Evolutionary conservation across 2,797 vertebrate species (phyloP), one percentile per base, ranked within the genome.

Genomic region (Premnoplex brunnescens): DNA sequence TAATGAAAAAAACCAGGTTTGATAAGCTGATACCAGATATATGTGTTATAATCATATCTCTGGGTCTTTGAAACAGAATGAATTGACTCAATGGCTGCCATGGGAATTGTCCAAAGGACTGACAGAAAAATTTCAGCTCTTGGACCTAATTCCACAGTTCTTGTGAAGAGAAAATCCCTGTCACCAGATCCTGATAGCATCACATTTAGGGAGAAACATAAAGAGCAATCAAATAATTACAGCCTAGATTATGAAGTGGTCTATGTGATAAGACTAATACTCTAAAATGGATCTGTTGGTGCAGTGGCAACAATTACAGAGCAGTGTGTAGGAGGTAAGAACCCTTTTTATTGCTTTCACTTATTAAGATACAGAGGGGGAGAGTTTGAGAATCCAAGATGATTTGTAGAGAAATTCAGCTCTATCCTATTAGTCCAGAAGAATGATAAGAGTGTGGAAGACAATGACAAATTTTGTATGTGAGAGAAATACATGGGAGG

Each of bases 251-350:
- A 74, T 59, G 36, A 91, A 91, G 51, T 23, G 21, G 39, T 91
- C 71, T 69, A 8, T 71, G 17, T 51, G 75, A 89, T 85, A 83
- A 74, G 78, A 54, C 21, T 95, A 83, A 83, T 74, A 58, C 32
- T 77, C 68, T 67, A 44, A 92, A 95, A 93, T 85, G 34, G 72
- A 54, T 80, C 66, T 89, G 34, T 68, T 95, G 94, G 82, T 89
- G 49, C 60, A 43, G 52, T 54, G 52, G 81, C 56, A 91, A 74
- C 67, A 55, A 41, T 73, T 85, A 67, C 67, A 60, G 48, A 85
- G 20, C 14, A 71, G n/a, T 0, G 16, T 11, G 77, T 74, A 74
- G 85, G 94, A 85, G 67, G 69, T 23, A 92, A 87, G 89, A 69
- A 93, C 19, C 28, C 85, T 59, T 59, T 79, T 77, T 89, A 85